A percentile compares a stretch with the other conserved stretches of the same genome.
These are phyloP conservation scores for Ptycholaimellus sp. DNA, from an alignment of 2,888 invertebrate genomes.

Conservation along the genomic window DNA sequence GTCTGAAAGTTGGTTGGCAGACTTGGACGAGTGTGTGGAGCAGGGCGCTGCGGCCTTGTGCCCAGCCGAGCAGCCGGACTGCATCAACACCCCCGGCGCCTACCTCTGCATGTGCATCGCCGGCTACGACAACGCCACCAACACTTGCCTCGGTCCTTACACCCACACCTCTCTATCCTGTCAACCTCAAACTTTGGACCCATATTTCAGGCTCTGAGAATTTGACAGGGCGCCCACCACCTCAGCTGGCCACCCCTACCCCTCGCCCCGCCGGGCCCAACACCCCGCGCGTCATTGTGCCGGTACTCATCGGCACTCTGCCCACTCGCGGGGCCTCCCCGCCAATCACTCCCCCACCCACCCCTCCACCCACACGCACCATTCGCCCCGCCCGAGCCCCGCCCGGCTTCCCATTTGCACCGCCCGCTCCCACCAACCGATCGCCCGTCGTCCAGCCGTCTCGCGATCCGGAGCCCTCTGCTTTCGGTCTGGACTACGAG, in stretches of 20 bases:
- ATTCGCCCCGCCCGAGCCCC: not conserved
- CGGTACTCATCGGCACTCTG: too few relatives aligned
- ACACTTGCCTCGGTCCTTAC: constrained; percentile 10
- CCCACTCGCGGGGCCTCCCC: too few relatives aligned
- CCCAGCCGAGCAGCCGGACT: constrained; percentile 54
- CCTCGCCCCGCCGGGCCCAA: not conserved
- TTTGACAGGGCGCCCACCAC: not conserved
- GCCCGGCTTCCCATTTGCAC: not conserved
- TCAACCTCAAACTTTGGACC: too few relatives aligned
- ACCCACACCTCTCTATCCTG: too few relatives aligned
- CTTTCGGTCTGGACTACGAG: too few relatives aligned
- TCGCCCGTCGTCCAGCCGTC: not conserved
- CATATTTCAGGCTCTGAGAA: not conserved
- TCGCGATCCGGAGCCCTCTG: not conserved
- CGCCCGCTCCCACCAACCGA: not conserved
- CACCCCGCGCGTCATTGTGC: too few relatives aligned
- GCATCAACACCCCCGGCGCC: constrained; percentile 68
- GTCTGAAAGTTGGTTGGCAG: too few relatives aligned
- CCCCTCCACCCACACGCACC: not conserved
- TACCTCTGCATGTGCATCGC: constrained; percentile 60
- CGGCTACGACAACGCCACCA: constrained; percentile 39
- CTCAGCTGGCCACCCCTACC: not conserved
- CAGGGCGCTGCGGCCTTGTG: constrained; percentile 11
- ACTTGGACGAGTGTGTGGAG: constrained; percentile 44
- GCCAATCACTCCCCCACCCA: not conserved